Evolutionary conservation across 2,113 vertebrate genomes (phyloP), one percentile per base, ranked within the genome.

Genomic region (Rhabdornis inornatus): DNA sequence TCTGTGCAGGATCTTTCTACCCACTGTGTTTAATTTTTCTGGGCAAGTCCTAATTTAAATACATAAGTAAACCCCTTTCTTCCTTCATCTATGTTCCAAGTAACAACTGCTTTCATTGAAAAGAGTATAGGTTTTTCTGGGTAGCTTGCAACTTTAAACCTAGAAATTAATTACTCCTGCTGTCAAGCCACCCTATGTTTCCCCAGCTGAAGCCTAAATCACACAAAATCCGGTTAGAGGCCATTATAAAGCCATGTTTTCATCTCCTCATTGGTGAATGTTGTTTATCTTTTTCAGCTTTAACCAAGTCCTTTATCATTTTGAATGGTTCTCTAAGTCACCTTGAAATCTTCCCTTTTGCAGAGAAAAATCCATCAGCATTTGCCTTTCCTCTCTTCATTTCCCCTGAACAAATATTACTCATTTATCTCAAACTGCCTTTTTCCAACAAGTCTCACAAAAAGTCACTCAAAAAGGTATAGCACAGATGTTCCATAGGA

Each of bases 81-180:
- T 76, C 45, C n/a, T 79, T 95, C 42, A 47, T 65, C 81, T 76
- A 5, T 85, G 45, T 61, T 89, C 61, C 49, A 94, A 79, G 20
- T 11, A 76, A 87, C 78, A 85, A 55, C 27, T 10, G 11, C n/a
- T 90, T 91, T 92, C 59, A 87, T 92, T 74, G 87, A 90, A 79
- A 95, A 53, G 13, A 74, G 39, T 18, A 91, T 80, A 89, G 53
- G 8, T 53, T 92, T 96, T 94, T 79, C 66, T 90, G 59, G 13
- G 53, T 53, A 80, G 30, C 30, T 65, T 61, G 9, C 10, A 65
- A 21, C 21, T 91, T 95, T 88, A 95, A 88, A 92, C 37, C 5
- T 55, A 45, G 42, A 89, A 90, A 94, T 74, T 90, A 89, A 92
- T 95, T 95, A 83, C 30, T 83, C 66, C 78, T 83, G 78, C 70